Base-by-base conservation (phyloP, 2,113 vertebrate species). In the Cephalopholis sonnerati region DNA sequence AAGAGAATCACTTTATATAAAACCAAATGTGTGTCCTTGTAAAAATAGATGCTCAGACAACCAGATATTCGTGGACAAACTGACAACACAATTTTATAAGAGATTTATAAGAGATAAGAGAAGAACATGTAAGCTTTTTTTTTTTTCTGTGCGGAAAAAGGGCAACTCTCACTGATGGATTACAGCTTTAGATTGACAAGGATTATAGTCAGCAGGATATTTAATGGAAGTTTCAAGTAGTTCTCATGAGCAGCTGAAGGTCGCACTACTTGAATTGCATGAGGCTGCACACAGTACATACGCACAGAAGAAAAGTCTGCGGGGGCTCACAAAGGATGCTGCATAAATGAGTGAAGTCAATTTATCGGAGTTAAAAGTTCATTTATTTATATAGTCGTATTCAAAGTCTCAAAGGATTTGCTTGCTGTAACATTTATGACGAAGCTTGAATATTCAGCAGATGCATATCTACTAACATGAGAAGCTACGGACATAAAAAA, bases 131-230 rank as follows among this genome's bases (percentile, higher is more conserved):
- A 25, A 50, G 67, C 20, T 18, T 65, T 81, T 61, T 65, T 81
- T 61, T 57, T 51, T 39, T 2, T 53, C 18, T 15, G 59, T 5
- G 32, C 41, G n/a, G 62, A 41, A 53, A 83, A 83, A 69, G 50
- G 25, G 12, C 64, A 70, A 74, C 41, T 41, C 20, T 51, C 17
- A 7, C 51, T 81, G 27, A 79, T 69, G 87, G 77, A 93, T 91
- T 82, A 84, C 0, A 24, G 67, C 53, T 89, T 87, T 79, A 79
- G 85, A 90, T 77, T 85, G 85, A 89, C 54, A 46, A 24, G 85
- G 88, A 90, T 93, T 88, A 86, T 5, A 22, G 69, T 50, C 39
- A 5, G 32, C 81, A 50, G 81, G 64, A 83, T 66, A 85, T 90
- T 81, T 83, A 67, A 90, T 87, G 76, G 77, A 80, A 79, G 82